Evolutionary conservation across 2,797 vertebrate species (phyloP).

Genomic region (Lepus oiostolus): DNA sequence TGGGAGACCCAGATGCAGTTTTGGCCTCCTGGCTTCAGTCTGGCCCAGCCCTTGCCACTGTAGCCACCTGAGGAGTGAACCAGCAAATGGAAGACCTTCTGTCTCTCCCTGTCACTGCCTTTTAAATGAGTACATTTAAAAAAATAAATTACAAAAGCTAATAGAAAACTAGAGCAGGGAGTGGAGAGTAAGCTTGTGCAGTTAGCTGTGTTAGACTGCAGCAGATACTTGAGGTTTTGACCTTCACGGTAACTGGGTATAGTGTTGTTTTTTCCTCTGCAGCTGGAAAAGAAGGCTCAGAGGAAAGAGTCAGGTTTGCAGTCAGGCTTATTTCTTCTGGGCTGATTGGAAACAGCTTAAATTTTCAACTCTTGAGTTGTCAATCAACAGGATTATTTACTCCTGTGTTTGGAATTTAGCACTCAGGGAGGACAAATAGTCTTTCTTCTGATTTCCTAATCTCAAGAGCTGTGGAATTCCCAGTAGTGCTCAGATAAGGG

Average conservation of each 20-base stretch:
- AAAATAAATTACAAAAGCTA: not conserved
- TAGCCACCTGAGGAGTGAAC: no score
- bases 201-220: not conserved
- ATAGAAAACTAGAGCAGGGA: not conserved
- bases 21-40: no score
- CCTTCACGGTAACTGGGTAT: not conserved
- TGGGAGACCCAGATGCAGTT: no score
- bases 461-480: not conserved
- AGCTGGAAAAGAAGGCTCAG: not conserved
- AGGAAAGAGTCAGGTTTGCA: not conserved
- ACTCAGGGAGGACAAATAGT: not conserved
- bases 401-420: not conserved
- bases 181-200: not conserved
- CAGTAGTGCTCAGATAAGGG: not conserved
- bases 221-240: not conserved
- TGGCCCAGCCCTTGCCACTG: no score
- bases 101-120: no score
- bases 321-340: not conserved
- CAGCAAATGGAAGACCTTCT: no score
- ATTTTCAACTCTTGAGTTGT: not conserved
- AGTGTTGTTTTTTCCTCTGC: not conserved
- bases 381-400: not conserved
- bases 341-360: not conserved
- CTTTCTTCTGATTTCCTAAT: not conserved
- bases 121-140: no score